Percentiles rank a stretch among this genome's conserved stretches.
phyloP scores from a whole-genome alignment of 53 echinoderm and acorn worm species.

The Stichopus horrens region DNA sequence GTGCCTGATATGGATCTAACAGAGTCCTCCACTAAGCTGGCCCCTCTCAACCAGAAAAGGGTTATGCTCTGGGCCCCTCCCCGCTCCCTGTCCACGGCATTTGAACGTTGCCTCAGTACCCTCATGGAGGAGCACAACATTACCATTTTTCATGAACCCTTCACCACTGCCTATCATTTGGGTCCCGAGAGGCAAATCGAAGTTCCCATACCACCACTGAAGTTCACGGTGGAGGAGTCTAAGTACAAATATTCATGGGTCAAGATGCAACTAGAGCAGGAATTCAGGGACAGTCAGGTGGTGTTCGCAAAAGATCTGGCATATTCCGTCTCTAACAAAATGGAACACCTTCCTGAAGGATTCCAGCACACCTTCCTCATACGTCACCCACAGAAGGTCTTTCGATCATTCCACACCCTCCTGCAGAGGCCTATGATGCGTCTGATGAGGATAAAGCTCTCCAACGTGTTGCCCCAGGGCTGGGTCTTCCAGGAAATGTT shows the following conservation, averaged over 20 bases:
- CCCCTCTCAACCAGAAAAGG: constrained; percentile 52
- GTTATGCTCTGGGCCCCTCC: constrained; percentile 95
- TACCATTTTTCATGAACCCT: constrained; percentile 79
- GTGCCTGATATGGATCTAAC: constrained; percentile 36
- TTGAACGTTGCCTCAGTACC: constrained; percentile 89
- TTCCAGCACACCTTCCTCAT: constrained; percentile 93
- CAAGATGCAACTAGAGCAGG: constrained; percentile 68
- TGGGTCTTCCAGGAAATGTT: constrained; percentile 83
- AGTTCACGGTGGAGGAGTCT: constrained; percentile 60
- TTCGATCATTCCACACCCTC: constrained; percentile 73
- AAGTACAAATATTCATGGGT: constrained; percentile 79
- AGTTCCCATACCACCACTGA: constrained; percentile 57
- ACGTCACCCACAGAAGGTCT: constrained; percentile 82
- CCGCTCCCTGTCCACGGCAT: constrained; percentile 89
- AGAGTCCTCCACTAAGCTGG: constrained; percentile 33
- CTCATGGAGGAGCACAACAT: constrained; percentile 59
- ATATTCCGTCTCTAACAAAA: constrained; percentile 75
- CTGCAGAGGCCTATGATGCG: constrained; percentile 64
- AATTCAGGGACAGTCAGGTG: constrained; percentile 54
- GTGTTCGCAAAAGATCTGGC: constrained; percentile 93
- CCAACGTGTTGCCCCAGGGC: constrained; percentile 74
- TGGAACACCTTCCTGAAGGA: constrained; percentile 73
- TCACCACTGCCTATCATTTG: constrained; percentile 84
- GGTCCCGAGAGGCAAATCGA: constrained; percentile 86
- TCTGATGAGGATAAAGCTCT: constrained; percentile 59